Evolutionary conservation across 2,113 vertebrate species (phyloP).

Genomic region (Lynx canadensis): DNA sequence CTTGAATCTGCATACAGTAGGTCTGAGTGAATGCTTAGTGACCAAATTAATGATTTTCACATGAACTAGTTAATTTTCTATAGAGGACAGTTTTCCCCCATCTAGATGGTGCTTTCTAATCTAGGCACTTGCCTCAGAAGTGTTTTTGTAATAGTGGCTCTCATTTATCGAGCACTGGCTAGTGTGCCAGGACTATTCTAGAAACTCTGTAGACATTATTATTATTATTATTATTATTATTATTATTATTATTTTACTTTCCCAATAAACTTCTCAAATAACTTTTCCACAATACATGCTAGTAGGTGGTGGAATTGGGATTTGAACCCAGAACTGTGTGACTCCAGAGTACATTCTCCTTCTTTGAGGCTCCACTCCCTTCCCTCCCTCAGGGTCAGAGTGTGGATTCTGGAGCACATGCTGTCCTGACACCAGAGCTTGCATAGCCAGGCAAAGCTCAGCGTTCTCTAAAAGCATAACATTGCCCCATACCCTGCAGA

Average conservation of each 20-base stretch:
- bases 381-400: no score
- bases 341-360: background rate
- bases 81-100: background rate
- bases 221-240: no score
- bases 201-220: background rate
- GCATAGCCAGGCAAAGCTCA: background rate
- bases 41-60: background rate
- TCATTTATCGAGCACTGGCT: background rate
- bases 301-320: background rate
- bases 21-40: background rate
- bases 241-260: background rate
- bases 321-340: background rate
- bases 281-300: background rate
- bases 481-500: background rate
- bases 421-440: background rate
- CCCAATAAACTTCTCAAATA: background rate
- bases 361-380: background rate
- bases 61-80: slow-evolving; percentile 4
- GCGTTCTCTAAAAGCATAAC: background rate
- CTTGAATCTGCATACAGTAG: background rate
- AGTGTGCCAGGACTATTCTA: background rate
- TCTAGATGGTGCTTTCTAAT: background rate
- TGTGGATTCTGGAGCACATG: background rate
- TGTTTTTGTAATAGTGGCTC: background rate
- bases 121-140: background rate